phyloP scores from a whole-genome alignment of 2,113 vertebrate genomes.

The Drymodes brunneopygia region DNA sequence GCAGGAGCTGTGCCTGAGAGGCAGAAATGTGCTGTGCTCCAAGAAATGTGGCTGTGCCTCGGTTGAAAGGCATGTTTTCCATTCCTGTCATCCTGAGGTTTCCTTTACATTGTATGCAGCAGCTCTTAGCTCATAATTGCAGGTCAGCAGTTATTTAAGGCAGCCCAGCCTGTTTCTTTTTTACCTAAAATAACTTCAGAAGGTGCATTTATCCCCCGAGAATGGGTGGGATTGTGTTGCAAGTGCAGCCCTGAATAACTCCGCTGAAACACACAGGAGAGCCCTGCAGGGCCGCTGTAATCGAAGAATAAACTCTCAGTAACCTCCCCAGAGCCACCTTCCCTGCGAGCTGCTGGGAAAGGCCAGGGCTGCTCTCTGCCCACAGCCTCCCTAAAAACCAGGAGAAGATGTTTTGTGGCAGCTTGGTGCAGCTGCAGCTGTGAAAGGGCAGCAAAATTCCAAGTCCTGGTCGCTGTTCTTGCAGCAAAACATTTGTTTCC shows the following conservation, averaged over 20 bases:
- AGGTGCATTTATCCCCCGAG: background rate
- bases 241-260: background rate
- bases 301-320: background rate
- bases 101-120: background rate
- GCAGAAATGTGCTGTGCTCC: background rate
- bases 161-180: background rate
- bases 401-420: background rate
- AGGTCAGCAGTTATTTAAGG: slow-evolving; percentile 1
- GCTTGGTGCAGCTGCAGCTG: background rate
- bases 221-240: background rate
- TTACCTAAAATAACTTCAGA: slow-evolving; percentile 4
- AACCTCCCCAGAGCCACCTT: background rate
- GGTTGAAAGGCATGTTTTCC: background rate
- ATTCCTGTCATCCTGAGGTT: background rate
- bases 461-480: background rate
- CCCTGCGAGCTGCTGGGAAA: background rate
- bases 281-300: background rate
- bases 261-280: background rate
- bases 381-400: background rate
- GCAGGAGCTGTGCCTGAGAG: background rate
- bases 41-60: background rate
- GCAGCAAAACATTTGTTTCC: background rate
- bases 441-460: background rate
- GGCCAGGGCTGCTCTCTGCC: background rate
- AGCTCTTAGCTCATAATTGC: slow-evolving; percentile 10